Conservation (phyloP, 2,888 invertebrate species). For the Hofmannophila pseudospretella region DNA sequence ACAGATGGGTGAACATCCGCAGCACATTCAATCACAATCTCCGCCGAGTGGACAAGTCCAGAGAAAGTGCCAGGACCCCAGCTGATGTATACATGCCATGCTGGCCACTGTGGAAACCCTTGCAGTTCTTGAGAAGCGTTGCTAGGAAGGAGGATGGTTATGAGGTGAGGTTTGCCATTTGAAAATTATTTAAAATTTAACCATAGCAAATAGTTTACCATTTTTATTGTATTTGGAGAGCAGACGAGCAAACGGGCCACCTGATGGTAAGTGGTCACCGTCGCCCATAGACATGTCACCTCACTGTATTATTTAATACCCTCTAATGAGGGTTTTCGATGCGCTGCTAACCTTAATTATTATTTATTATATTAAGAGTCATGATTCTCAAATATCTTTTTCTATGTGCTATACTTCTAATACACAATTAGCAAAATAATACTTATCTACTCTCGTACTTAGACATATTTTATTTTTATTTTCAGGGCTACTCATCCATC, state of each 20-base stretch:
- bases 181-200: too few relatives aligned
- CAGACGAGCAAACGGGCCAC: too few relatives aligned
- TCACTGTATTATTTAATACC: too few relatives aligned
- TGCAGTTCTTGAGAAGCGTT: conserved; percentile 54
- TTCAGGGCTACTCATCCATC: conserved; percentile 23
- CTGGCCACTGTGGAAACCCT: conserved; percentile 65
- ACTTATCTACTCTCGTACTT: background rate
- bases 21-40: conserved; percentile 67
- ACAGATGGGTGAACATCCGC: conserved; percentile 68
- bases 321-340: too few relatives aligned
- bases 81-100: conserved; percentile 57
- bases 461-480: conserved; percentile 10
- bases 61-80: conserved; percentile 33
- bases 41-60: conserved; percentile 51
- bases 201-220: too few relatives aligned
- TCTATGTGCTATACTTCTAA: background rate
- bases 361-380: too few relatives aligned
- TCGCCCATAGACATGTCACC: too few relatives aligned
- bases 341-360: too few relatives aligned
- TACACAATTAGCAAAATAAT: background rate
- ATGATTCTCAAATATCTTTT: background rate
- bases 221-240: too few relatives aligned
- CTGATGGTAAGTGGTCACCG: too few relatives aligned
- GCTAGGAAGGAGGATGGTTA: conserved; percentile 37
- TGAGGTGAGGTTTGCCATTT: conserved; percentile 39